Evolutionary conservation across 1,140 invertebrate species (phyloP), one percentile per base, ranked within the genome.

Genomic region (Drosophila nebulosa): DNA sequence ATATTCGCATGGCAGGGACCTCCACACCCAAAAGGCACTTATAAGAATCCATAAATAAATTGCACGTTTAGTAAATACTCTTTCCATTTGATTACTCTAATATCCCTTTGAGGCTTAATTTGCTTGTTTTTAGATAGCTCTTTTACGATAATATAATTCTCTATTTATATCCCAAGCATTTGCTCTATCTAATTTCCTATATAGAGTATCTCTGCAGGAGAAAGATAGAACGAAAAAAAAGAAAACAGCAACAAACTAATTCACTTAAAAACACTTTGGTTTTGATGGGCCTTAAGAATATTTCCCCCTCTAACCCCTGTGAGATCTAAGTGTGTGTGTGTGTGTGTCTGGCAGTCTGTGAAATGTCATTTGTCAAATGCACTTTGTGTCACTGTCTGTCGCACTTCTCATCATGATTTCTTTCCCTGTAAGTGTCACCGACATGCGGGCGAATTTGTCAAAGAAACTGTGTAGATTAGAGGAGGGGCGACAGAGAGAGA

Each of bases 351-450:
- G 78, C 83, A 78, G 78, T 86, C 84, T 88, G 84, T 88, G 83
- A 89, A 88, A 88, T 88, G 79, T 88, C 83, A 88, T 88, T 88
- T 88, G 83, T 88, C 83, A 88, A 89, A 88, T 88, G 83, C 83
- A 88, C 83, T 88, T 88, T 88, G 79, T 89, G 83, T 86, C 81
- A 81, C 66, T 80, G 69, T 77, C 81, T 74, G 71, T 74, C 71
- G 71, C 70, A 74, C 74, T 61, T 74, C 50, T 72, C 75, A 75
- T 75, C 71, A 75, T 36, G 73, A 62, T 68, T 66, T 53, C 51
- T 39, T 50, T 26, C 65, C 60, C 26, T 83, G 71, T 67, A 75
- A 89, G 68, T 89, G 84, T 89, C 84, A 88, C 53, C 74, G 84
- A 83, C 76, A 88, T 89, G 83, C 79, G 78, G 83, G 84, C 69